These are phyloP conservation scores for Ligdia adustata DNA, from an alignment of 2,888 invertebrate species.

Conservation along the genomic window DNA sequence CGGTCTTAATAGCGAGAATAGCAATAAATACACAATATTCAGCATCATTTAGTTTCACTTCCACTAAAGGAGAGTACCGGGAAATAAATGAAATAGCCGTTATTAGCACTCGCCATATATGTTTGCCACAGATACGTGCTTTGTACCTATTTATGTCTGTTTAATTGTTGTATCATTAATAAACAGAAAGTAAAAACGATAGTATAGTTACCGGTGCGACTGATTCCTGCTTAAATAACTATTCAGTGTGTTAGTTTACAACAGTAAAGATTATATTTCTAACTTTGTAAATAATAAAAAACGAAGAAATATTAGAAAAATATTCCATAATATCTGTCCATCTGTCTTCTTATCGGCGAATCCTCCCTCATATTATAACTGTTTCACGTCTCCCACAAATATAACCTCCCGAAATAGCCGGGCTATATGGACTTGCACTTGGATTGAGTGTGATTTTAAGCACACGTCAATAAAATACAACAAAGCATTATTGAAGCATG, in stretches of 20 bases:
- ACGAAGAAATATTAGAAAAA: no score
- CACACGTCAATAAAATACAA: slow-evolving; percentile 10
- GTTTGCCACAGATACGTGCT: slow-evolving; percentile 29
- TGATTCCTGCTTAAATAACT: slow-evolving; percentile 9
- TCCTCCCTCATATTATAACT: no score
- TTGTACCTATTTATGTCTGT: slow-evolving; percentile 31
- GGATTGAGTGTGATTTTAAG: slow-evolving; percentile 3
- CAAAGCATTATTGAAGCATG: slow-evolving; percentile 17
- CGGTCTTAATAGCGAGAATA: slow-evolving; percentile 9
- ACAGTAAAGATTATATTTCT: no score
- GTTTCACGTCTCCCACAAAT: no score
- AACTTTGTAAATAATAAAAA: no score
- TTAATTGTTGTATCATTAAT: slow-evolving; percentile 31
- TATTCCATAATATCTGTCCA: no score
- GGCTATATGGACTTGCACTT: no score
- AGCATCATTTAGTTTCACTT: slow-evolving; percentile 50
- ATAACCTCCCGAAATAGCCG: no score
- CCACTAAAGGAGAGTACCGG: slow-evolving; percentile 32
- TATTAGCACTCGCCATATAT: slow-evolving; percentile 41
- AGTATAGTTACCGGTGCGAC: slow-evolving; percentile 3
- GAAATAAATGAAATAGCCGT: slow-evolving; percentile 47
- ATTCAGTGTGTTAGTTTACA: no score
- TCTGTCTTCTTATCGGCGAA: no score
- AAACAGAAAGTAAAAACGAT: slow-evolving; percentile 13
- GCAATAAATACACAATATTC: slow-evolving; percentile 38